phyloP scores from a whole-genome alignment of 2,888 invertebrate genomes.

The Acrobasis repandana region DNA sequence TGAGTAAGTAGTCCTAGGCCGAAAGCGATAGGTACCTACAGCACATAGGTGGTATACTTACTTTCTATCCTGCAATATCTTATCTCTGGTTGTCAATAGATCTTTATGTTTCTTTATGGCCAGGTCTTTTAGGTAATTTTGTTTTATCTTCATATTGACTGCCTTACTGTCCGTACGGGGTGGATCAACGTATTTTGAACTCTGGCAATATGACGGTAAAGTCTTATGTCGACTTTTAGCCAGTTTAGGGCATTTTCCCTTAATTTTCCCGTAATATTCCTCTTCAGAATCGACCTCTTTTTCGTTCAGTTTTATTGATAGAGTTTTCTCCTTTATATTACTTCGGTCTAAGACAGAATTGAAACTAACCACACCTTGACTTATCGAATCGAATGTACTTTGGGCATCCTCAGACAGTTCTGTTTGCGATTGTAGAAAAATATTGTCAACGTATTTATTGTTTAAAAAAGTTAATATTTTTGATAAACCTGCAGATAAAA shows the following conservation, averaged over 20 bases:
- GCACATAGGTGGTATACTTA: too few species aligned
- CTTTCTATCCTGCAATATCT: constrained; percentile 84
- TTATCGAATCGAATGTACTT: constrained; percentile 35
- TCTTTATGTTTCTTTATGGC: constrained; percentile 83
- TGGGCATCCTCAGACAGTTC: constrained; percentile 51
- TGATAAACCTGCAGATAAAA: constrained; percentile 78
- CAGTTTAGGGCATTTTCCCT: constrained; percentile 67
- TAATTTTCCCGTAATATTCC: constrained; percentile 50
- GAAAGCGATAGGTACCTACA: too few species aligned
- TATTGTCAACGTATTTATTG: constrained; percentile 56
- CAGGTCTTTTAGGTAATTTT: constrained; percentile 68
- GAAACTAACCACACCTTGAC: constrained; percentile 56
- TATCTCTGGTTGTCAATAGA: constrained; percentile 77
- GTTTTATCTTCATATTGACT: constrained; percentile 59
- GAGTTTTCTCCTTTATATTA: constrained; percentile 46
- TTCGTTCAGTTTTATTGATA: constrained; percentile 61
- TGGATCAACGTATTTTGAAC: constrained; percentile 64
- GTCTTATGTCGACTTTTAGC: constrained; percentile 64
- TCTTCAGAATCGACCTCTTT: constrained; percentile 56
- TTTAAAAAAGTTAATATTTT: constrained; percentile 60
- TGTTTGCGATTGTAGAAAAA: constrained; percentile 57
- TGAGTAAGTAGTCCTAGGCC: too few species aligned
- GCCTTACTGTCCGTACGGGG: constrained; percentile 41
- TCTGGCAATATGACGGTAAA: constrained; percentile 69
- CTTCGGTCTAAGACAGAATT: constrained; percentile 64